Conservation (phyloP, 1,140 invertebrate species). For the Neodiprion fabricii region DNA sequence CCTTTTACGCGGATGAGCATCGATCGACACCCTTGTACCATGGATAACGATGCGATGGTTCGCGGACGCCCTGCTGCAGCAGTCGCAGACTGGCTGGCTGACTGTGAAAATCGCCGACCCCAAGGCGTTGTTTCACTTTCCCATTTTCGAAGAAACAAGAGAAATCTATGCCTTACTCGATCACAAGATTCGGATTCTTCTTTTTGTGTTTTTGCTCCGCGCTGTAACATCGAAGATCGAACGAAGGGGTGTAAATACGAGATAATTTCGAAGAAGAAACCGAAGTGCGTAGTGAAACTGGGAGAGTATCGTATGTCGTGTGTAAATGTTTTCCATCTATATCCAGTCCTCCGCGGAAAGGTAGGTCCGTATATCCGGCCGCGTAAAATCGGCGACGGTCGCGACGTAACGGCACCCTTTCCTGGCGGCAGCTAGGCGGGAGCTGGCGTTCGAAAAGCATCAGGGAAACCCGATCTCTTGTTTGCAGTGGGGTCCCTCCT, state of each 20-base stretch:
- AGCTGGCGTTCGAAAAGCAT: conserved; percentile 21
- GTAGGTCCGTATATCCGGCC: conserved; percentile 25
- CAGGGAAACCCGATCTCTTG: conserved; percentile 53
- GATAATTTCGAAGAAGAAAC: neutral
- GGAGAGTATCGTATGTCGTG: neutral
- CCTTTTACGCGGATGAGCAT: conserved; percentile 16
- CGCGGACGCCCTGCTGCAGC: neutral
- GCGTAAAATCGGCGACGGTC: neutral
- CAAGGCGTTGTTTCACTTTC: conserved; percentile 16
- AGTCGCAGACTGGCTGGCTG: too few relatives aligned
- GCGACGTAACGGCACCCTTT: too few relatives aligned
- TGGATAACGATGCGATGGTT: conserved; percentile 57
- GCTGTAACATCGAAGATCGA: neutral
- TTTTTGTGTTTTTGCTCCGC: too few relatives aligned
- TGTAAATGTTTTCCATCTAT: too few relatives aligned
- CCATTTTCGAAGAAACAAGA: conserved; percentile 4
- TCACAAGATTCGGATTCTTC: neutral
- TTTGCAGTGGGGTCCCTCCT: conserved; percentile 50
- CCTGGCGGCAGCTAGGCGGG: too few relatives aligned
- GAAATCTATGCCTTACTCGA: conserved; percentile 35
- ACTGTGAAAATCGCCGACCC: too few relatives aligned
- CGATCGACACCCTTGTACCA: conserved; percentile 56
- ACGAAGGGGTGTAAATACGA: neutral
- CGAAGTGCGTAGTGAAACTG: neutral
- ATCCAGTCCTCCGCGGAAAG: conserved; percentile 15